Evolutionary conservation across 2,888 invertebrate species (phyloP), one percentile per base, ranked within the genome.

Genomic region (Caenorhabditis sp.): DNA sequence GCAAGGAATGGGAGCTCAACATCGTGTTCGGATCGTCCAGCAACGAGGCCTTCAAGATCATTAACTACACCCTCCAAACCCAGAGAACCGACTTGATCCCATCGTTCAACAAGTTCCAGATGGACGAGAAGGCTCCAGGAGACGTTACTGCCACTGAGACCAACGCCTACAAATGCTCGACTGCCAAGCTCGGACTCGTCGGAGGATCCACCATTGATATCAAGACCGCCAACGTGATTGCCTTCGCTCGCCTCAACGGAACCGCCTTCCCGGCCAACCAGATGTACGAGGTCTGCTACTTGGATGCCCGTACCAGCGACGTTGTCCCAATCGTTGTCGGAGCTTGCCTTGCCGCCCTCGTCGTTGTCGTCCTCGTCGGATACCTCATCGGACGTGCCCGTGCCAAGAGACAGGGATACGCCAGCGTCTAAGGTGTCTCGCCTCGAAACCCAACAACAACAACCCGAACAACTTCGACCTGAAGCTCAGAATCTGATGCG

Each of bases 301-400:
- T 84, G 37, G 91, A 91, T 80, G 60, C 84, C 47, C 83, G 84
- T 56, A 91, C 91, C 40, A 88, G 88, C 20, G 98, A 98, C 93
- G 94, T 96, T 83, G 97, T 99, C 76, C 98, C 98, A 26, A 97
- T 99, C 92, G 96, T 96, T 24, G 98, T 99, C 82, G 99, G 98
- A 18, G 96, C 96, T 92, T 96, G 96, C 64, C 94, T 99, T 77
- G 96, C 96, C 83, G 96, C 94, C 64, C 94, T 98, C 77, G 96
- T 98, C 84, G 93, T 97, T 80, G 95, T 97, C 85, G 97, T 99
- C 67, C 94, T 99, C 87, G 94, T 95, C 87, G 96, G 96, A 55
- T 99, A 98, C 93, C 94, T 98, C 85, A 95, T 97, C 91, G 97
- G 96, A 79, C 95, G 98, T 91, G 94, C 95, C 37, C 88, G 90